Conservation (phyloP, 2,888 invertebrate species). For the Nephrotoma flavescens region DNA sequence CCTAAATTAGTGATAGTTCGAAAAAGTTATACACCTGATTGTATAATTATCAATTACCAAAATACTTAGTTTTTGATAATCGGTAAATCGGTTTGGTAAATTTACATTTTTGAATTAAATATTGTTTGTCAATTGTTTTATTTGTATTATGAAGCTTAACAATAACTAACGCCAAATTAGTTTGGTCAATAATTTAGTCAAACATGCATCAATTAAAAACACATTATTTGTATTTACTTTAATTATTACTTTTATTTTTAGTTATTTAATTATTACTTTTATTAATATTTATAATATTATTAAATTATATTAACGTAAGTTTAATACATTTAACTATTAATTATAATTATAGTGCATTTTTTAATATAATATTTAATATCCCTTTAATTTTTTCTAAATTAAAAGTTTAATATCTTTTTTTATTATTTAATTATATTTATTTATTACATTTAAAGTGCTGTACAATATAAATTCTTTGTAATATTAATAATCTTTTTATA, state of each 20-base stretch:
- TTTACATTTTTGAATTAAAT: too few relatives aligned
- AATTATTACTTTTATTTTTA: background rate
- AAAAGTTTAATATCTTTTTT: background rate
- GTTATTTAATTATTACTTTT: background rate
- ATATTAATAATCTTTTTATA: background rate
- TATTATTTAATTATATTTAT: background rate
- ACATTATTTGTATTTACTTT: background rate
- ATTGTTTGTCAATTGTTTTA: too few relatives aligned
- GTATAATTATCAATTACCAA: too few relatives aligned
- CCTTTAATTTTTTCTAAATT: background rate
- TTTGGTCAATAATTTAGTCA: too few relatives aligned
- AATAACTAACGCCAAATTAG: too few relatives aligned
- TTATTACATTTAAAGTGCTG: constrained; percentile 3
- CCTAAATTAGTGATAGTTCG: too few relatives aligned
- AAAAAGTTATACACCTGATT: too few relatives aligned
- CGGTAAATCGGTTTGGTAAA: too few relatives aligned
- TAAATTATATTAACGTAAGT: background rate
- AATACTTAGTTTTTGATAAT: too few relatives aligned
- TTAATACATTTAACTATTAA: background rate
- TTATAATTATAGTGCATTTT: background rate
- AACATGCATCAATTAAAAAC: too few relatives aligned
- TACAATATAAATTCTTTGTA: background rate
- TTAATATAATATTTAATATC: background rate
- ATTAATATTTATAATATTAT: background rate
- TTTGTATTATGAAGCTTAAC: too few relatives aligned